phyloP scores from a whole-genome alignment of 2,113 vertebrate species.

The Casuarius casuarius region DNA sequence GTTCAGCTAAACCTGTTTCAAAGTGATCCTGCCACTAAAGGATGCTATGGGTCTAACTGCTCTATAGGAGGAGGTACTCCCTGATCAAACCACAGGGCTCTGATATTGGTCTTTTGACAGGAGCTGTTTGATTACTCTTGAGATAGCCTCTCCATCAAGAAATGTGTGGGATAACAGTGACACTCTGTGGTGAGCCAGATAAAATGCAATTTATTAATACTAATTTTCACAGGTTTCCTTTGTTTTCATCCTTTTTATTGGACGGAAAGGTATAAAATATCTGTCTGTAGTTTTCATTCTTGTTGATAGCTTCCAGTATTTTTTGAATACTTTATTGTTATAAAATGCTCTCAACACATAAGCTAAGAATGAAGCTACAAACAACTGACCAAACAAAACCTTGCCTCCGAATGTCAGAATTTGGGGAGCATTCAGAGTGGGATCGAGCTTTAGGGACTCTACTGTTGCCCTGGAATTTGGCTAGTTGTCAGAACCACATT shows the following conservation, averaged over 20 bases:
- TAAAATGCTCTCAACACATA: not conserved
- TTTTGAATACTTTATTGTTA: not conserved
- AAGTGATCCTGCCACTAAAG: not conserved
- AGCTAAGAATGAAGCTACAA: not conserved
- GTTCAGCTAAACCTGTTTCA: not conserved
- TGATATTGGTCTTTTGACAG: not conserved
- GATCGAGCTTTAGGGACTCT: not conserved
- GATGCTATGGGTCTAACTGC: not conserved
- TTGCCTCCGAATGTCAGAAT: not conserved
- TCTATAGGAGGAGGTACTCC: not conserved
- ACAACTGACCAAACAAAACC: not conserved
- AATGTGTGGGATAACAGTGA: constrained; percentile 36
- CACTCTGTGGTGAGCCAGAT: constrained; percentile 35
- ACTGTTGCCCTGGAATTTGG: not conserved
- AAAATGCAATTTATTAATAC: not conserved
- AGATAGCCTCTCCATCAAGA: rapidly evolving
- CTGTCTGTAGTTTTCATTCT: not conserved
- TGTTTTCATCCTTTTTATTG: not conserved
- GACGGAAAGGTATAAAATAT: not conserved
- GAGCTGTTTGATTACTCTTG: not conserved
- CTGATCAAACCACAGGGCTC: not conserved
- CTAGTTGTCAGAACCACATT: not conserved
- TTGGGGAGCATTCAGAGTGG: not conserved
- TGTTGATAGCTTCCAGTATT: not conserved
- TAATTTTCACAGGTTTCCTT: not conserved